Evolutionary conservation across 1,140 invertebrate genomes (phyloP).

Genomic region (Halyomorpha halys): DNA sequence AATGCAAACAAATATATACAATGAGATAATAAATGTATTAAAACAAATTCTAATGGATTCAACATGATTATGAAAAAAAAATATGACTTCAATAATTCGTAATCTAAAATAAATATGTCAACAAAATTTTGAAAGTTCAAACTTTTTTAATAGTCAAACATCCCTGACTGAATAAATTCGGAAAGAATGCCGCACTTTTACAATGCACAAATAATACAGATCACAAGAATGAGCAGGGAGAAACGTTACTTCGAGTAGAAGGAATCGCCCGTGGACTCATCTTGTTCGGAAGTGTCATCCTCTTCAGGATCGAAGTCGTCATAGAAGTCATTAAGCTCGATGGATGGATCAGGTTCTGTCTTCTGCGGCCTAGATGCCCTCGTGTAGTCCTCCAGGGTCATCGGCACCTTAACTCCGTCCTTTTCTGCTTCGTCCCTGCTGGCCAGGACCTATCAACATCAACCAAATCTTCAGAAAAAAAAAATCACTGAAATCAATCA

Average conservation of each 20-base stretch:
- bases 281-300: constrained; percentile 15
- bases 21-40: too few relatives aligned
- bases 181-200: too few relatives aligned
- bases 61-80: too few relatives aligned
- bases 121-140: too few relatives aligned
- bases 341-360: constrained; percentile 41
- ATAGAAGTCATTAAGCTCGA: constrained; percentile 21
- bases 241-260: constrained; percentile 10
- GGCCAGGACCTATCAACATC: constrained; percentile 59
- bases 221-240: not conserved
- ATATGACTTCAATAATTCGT: too few relatives aligned
- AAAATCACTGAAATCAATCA: too few relatives aligned
- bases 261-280: constrained; percentile 9
- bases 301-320: constrained; percentile 20
- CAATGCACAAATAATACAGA: not conserved
- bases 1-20: too few relatives aligned
- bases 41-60: too few relatives aligned
- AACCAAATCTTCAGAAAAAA: too few relatives aligned
- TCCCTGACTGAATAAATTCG: too few relatives aligned
- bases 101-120: too few relatives aligned
- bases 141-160: too few relatives aligned
- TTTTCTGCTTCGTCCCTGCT: constrained; percentile 87
- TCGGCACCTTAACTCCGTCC: constrained; percentile 90
- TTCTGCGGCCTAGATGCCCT: constrained; percentile 77
- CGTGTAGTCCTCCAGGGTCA: constrained; percentile 95